Evolutionary conservation across 2,797 vertebrate species (phyloP), one percentile per base, ranked within the genome.

Genomic region (Darevskia mixta): DNA sequence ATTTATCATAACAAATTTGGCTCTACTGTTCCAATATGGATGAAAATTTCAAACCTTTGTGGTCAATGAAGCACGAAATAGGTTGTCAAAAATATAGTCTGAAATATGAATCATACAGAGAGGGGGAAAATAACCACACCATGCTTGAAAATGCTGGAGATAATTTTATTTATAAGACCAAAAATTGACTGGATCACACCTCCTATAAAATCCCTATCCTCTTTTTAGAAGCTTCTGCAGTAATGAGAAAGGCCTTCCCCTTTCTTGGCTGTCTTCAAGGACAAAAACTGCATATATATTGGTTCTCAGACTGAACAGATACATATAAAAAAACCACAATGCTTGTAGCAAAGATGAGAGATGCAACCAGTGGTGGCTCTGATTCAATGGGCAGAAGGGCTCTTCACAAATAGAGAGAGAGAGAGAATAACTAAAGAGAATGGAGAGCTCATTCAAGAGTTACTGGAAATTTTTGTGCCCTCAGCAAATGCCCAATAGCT

Each of bases 81-180:
- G 93, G 90, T 93, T 96, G 94, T 96, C 95, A 96, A 92, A 96
- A 96, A 95, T 94, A 87, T 88, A 92, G 85, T 89, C 91, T 96
- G 94, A 96, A 96, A 95, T 95, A 96, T 93, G 90, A 96, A 93
- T 92, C 83, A 90, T 84, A 83, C 45, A 82, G 35, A 20, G 67
- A 89, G 32, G 17, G 35, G 58, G 91, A 18, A 91, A 94, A 94
- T 86, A 78, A 41, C n/a, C 79, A 81, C 78, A 38, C 86, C 79
- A 79, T 76, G 77, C 43, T 91, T 92, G 69, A 93, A 96, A 96
- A 93, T 88, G 89, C 64, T 82, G 75, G 67, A 90, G 45, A 87
- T 91, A 89, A 88, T 94, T 94, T 94, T 92, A 90, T 81, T 83
- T 91, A 90, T 91, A 58, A 92, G 86, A 92, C 84, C 75, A 71